Evolutionary conservation across 2,113 vertebrate genomes (phyloP).

Genomic region (Myotis brandtii): DNA sequence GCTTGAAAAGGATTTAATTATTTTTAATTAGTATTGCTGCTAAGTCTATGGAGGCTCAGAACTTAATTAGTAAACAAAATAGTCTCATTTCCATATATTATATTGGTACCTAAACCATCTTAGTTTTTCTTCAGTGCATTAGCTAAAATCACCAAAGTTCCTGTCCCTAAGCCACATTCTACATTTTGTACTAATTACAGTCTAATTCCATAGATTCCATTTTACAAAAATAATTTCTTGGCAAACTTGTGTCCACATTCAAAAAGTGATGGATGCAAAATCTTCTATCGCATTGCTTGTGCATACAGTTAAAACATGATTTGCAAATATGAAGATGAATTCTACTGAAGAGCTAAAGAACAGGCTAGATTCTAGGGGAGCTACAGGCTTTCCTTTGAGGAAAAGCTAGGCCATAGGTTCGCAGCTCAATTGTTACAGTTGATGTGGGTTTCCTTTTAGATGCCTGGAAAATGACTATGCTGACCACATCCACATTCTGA

Average conservation of each 20-base stretch:
- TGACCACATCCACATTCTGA: constrained; percentile 98
- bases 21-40: background rate
- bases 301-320: constrained; percentile 4
- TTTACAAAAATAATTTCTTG: constrained; percentile 29
- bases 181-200: background rate
- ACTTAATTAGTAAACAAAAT: constrained; percentile 17
- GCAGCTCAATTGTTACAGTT: constrained; percentile 94
- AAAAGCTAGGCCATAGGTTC: constrained; percentile 81
- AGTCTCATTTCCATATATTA: background rate
- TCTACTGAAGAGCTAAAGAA: background rate
- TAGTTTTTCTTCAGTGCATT: background rate
- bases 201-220: background rate
- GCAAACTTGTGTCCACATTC: constrained; percentile 18
- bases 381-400: constrained; percentile 61
- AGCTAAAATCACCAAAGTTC: constrained; percentile 25
- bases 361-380: background rate
- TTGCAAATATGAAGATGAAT: background rate
- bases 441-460: constrained; percentile 99
- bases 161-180: background rate
- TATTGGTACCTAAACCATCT: background rate
- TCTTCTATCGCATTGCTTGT: background rate
- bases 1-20: background rate
- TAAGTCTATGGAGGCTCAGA: background rate
- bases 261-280: background rate
- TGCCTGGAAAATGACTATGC: constrained; percentile 97